Evolutionary conservation across 2,888 invertebrate species (phyloP).

Genomic region (Magallana nippona): DNA sequence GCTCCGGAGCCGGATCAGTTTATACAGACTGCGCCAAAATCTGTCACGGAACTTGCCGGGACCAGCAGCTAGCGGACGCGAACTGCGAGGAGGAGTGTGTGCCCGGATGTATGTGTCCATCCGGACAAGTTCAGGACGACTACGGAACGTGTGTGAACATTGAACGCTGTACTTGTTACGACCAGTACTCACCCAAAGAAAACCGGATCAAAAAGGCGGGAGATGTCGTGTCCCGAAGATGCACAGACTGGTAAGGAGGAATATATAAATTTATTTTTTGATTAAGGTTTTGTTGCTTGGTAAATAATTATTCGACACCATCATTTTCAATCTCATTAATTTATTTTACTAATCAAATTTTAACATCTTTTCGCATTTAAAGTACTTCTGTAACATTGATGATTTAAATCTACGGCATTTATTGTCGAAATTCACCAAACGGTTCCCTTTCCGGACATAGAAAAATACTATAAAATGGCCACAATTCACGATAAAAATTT

Average conservation of each 20-base stretch:
- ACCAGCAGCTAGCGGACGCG: slow-evolving; percentile 52
- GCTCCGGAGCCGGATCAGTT: slow-evolving; percentile 29
- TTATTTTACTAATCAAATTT: too few relatives aligned
- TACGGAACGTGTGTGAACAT: slow-evolving; percentile 52
- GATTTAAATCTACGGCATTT: too few relatives aligned
- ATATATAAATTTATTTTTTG: too few relatives aligned
- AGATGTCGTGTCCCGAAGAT: slow-evolving; percentile 45
- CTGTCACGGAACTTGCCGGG: slow-evolving; percentile 57
- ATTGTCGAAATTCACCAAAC: too few relatives aligned
- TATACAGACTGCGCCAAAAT: slow-evolving; percentile 58
- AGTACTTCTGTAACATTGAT: too few relatives aligned
- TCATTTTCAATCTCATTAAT: too few relatives aligned
- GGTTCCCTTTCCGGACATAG: too few relatives aligned
- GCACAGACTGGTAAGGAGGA: slow-evolving; percentile 55
- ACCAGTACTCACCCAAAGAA: slow-evolving; percentile 40
- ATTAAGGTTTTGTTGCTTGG: too few relatives aligned
- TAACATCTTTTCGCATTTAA: too few relatives aligned
- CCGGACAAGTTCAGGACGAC: slow-evolving; percentile 45
- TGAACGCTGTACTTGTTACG: slow-evolving; percentile 56
- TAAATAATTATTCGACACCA: too few relatives aligned
- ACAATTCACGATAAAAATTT: too few relatives aligned
- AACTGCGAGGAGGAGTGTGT: slow-evolving; percentile 55
- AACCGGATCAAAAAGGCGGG: slow-evolving; percentile 47
- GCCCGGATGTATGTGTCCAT: slow-evolving; percentile 56
- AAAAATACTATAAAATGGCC: too few relatives aligned